Conservation (phyloP, 2,888 invertebrate genomes). For the Drosophila peninsularis region DNA sequence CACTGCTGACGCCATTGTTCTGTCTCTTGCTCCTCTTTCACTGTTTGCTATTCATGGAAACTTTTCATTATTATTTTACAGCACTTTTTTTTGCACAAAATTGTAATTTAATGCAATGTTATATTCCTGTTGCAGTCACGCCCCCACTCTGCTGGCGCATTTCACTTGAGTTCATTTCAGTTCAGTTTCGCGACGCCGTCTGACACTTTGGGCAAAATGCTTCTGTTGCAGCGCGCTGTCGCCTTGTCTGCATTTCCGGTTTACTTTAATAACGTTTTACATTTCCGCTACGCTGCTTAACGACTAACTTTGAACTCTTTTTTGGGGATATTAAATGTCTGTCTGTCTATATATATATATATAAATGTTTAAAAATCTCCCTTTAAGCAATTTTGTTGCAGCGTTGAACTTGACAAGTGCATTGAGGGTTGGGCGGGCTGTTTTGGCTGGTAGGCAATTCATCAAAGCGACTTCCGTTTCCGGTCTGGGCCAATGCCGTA, state of each 20-base stretch:
- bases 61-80: constrained; percentile 53
- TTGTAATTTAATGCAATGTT: constrained; percentile 23
- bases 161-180: constrained; percentile 46
- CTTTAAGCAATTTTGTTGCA: constrained; percentile 4
- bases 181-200: constrained; percentile 42
- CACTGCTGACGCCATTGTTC: constrained; percentile 24
- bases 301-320: constrained; percentile 13
- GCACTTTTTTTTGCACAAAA: constrained; percentile 17
- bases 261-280: constrained; percentile 73
- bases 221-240: constrained; percentile 64
- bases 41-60: constrained; percentile 25
- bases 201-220: constrained; percentile 66
- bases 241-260: constrained; percentile 77
- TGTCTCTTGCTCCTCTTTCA: constrained; percentile 4
- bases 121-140: constrained; percentile 18
- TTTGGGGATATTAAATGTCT: background rate
- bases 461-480: constrained; percentile 76
- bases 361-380: constrained; percentile 9
- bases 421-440: background rate
- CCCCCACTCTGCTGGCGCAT: background rate
- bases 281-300: constrained; percentile 28
- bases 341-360: constrained; percentile 9
- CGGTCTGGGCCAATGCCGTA: constrained; percentile 53
- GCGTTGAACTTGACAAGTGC: constrained; percentile 33
- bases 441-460: constrained; percentile 53